phyloP scores from a whole-genome alignment of 2,888 invertebrate species.

The Spialia ferax region DNA sequence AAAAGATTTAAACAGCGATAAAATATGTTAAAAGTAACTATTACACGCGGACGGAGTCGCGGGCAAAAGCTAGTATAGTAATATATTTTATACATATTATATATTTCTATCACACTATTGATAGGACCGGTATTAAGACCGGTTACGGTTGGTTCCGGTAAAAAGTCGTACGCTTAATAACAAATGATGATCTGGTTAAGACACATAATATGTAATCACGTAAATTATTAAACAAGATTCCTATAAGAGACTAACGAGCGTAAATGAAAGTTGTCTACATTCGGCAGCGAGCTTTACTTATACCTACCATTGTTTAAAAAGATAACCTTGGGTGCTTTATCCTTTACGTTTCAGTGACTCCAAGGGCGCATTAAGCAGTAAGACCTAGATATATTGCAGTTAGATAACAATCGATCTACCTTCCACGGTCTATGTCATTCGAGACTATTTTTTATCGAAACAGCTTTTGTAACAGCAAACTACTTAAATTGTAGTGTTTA shows the following conservation, averaged over 20 bases:
- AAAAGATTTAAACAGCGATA: no score
- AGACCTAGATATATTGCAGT: conserved; percentile 2
- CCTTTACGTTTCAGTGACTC: not conserved
- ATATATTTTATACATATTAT: no score
- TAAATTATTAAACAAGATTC: not conserved
- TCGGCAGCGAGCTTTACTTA: not conserved
- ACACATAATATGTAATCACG: not conserved
- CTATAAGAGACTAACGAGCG: not conserved
- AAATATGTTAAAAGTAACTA: no score
- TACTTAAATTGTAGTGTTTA: no score
- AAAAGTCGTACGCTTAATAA: not conserved
- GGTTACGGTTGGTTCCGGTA: not conserved
- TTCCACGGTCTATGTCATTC: not conserved
- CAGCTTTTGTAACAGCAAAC: no score
- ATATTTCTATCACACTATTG: not conserved
- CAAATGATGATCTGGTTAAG: not conserved
- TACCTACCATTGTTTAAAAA: not conserved
- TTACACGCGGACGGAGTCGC: no score
- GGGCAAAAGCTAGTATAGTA: no score
- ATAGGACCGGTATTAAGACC: not conserved
- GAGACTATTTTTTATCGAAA: not conserved
- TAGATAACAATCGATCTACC: not conserved
- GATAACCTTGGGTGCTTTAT: not conserved
- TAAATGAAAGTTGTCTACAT: not conserved
- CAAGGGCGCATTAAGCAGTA: conserved; percentile 7